These are phyloP conservation scores for Crocuta crocuta DNA, from an alignment of 2,113 vertebrate species.

Conservation along the genomic window DNA sequence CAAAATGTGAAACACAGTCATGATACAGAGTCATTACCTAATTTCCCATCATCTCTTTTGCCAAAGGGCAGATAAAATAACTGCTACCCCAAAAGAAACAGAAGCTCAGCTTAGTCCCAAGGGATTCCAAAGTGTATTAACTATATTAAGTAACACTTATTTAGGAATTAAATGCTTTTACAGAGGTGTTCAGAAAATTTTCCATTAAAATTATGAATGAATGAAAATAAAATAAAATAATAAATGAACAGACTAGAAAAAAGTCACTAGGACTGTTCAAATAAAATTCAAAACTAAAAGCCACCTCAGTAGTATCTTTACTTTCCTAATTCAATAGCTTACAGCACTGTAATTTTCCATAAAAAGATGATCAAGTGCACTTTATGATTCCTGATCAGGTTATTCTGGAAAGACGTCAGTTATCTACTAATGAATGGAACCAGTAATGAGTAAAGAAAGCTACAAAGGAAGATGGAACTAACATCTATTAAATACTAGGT, in stretches of 20 bases:
- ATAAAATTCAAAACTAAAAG: constrained; percentile 57
- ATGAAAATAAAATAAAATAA: constrained; percentile 25
- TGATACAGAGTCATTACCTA: background rate
- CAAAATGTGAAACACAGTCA: background rate
- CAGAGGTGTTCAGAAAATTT: constrained; percentile 16
- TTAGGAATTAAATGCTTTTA: constrained; percentile 25
- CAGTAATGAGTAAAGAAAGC: background rate
- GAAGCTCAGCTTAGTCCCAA: background rate
- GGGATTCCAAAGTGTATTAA: constrained; percentile 25
- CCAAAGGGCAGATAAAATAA: constrained; percentile 34
- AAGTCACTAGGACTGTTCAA: constrained; percentile 2
- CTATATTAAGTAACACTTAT: constrained; percentile 23
- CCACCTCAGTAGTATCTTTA: background rate
- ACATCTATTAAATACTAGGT: background rate
- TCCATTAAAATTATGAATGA: constrained; percentile 33
- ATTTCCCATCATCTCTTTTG: background rate
- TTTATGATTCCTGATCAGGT: constrained; percentile 31
- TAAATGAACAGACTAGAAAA: constrained; percentile 40
- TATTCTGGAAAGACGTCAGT: constrained; percentile 16
- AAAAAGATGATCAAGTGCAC: background rate
- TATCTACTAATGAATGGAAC: background rate
- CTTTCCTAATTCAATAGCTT: constrained; percentile 10
- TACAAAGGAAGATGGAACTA: background rate
- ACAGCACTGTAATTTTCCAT: constrained; percentile 30
- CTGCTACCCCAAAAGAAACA: constrained; percentile 8